Evolutionary conservation across 2,113 vertebrate genomes (phyloP).

Genomic region (Austrofundulus limnaeus): DNA sequence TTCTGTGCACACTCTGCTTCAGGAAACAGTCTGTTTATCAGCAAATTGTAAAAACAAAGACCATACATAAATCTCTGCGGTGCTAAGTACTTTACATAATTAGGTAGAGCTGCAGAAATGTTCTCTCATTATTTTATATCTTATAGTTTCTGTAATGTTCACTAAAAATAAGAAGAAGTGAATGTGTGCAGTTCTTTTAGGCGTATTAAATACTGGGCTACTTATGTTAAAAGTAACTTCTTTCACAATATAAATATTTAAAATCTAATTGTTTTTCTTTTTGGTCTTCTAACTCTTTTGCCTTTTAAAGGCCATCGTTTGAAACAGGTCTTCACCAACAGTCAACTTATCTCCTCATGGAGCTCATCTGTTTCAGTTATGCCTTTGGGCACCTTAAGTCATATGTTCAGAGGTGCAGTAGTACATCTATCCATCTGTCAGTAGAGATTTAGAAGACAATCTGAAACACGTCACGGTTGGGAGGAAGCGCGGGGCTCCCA

Average conservation of each 20-base stretch:
- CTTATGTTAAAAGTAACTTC: not conserved
- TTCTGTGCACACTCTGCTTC: not conserved
- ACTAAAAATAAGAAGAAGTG: too few relatives aligned
- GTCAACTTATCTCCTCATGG: slow-evolving; percentile 12
- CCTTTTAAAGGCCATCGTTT: not conserved
- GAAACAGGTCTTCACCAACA: not conserved
- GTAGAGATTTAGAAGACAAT: slow-evolving; percentile 63
- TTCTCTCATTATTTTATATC: not conserved
- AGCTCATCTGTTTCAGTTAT: slow-evolving; percentile 11
- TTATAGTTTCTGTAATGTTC: not conserved
- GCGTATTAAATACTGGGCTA: not conserved
- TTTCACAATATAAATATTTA: not conserved
- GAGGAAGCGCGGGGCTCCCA: slow-evolving; percentile 21
- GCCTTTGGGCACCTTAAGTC: slow-evolving; percentile 38
- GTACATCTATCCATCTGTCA: slow-evolving; percentile 64
- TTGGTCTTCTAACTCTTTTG: not conserved
- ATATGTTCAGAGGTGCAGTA: slow-evolving; percentile 36
- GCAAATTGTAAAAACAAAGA: not conserved
- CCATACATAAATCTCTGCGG: not conserved
- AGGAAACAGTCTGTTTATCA: not conserved
- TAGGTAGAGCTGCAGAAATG: not conserved
- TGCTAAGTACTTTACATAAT: not conserved
- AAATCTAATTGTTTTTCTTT: not conserved
- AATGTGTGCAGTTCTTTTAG: not conserved
- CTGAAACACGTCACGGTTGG: slow-evolving; percentile 54